Evolutionary conservation across 2,888 invertebrate species (phyloP), one percentile per base, ranked within the genome.

Genomic region (Biston stratarius): DNA sequence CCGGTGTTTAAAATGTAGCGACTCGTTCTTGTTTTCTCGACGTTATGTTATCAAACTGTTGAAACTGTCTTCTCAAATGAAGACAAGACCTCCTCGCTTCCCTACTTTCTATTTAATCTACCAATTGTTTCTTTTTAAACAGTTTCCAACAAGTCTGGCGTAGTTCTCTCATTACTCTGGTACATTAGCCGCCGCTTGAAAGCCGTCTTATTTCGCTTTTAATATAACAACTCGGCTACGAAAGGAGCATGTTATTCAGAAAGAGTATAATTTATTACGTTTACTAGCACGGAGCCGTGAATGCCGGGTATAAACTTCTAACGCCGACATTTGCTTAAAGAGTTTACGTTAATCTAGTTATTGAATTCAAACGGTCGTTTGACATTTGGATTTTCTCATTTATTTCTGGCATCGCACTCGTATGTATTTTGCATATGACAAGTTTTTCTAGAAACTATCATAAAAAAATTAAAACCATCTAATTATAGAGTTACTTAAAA

Each of bases 191-290:
- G 74, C 77, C 64, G 76, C 60, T 60, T 53, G 67, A 57, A 62
- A 65, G 62, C 68, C 62, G 58, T 62, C 65, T 65, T 62, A 62
- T 60, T 71, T 65, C 48, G 61, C 67, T 61, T 77, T 73, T 69
- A 68, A 72, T 74, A 80, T 83, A 82, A 83, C 83, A 75, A 76
- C 74, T 65, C 62, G 71, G 74, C 71, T 12, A 5, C 76, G 77
- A 74, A 82, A 83, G 75, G 68, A 73, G 77, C 77, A 79, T 80
- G 81, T 81, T 83, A 79, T 84, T 83, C 78, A 77, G 81, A 79
- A 80, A 82, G 77, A 81, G 81, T 84, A 80, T 87, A 86, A 87
- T 86, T 88, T 86, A 87, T 88, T 85, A 77, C 83, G 74, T 78
- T 78, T 74, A 74, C 78, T 78, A 77, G 75, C 74, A 70, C 69